Conservation (phyloP, 2,797 vertebrate species). For the Cyprinella venusta region DNA sequence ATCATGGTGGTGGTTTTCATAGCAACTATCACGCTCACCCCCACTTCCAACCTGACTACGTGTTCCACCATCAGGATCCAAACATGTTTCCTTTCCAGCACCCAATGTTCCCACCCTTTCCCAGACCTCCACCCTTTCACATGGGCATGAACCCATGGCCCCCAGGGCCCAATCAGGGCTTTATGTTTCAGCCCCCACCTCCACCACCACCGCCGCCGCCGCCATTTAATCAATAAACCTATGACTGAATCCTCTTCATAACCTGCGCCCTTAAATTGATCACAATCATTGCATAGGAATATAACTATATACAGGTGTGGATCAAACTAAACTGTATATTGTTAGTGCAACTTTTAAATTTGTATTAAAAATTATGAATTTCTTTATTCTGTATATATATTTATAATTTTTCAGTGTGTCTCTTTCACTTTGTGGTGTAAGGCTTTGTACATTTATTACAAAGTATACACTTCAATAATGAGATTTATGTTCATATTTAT, state of each 20-base stretch:
- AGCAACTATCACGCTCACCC: slow-evolving; percentile 50
- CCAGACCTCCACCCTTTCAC: slow-evolving; percentile 47
- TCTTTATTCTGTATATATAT: not conserved
- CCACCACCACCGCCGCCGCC: slow-evolving; percentile 58
- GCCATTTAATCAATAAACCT: slow-evolving; percentile 36
- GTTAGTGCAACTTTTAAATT: slow-evolving; percentile 1
- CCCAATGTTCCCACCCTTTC: slow-evolving; percentile 32
- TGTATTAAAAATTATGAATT: slow-evolving; percentile 33
- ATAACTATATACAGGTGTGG: not conserved
- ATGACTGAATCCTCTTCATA: slow-evolving; percentile 19
- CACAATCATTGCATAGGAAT: not conserved
- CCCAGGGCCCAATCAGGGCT: slow-evolving; percentile 49
- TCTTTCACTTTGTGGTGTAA: not conserved
- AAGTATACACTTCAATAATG: not conserved
- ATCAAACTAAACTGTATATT: slow-evolving; percentile 13
- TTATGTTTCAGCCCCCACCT: slow-evolving; percentile 56
- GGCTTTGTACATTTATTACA: not conserved
- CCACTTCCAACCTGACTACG: slow-evolving; percentile 48
- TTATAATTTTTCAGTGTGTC: not conserved
- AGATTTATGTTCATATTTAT: not conserved
- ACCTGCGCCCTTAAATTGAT: not conserved
- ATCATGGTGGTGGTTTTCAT: slow-evolving; percentile 43
- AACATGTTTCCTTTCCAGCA: slow-evolving; percentile 46
- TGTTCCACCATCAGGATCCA: slow-evolving; percentile 29
- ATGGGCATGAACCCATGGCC: slow-evolving; percentile 53